Percentiles rank a stretch among this genome's conserved stretches.
phyloP scores from a whole-genome alignment of 1,140 invertebrate genomes.

The Drosophila nigrodunni region DNA sequence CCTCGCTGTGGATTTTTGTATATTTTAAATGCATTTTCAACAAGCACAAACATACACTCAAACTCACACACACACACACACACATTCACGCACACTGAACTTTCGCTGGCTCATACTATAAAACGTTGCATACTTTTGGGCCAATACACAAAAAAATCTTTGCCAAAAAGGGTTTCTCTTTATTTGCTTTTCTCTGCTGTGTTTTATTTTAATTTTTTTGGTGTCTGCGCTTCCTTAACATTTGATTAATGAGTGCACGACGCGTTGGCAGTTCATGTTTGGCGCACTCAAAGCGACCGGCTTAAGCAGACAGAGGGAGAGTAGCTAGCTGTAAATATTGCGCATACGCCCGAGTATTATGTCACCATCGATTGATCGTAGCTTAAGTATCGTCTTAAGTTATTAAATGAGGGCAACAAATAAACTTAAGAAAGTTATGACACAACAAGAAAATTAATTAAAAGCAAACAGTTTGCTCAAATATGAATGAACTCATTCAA shows the following conservation, averaged over 20 bases:
- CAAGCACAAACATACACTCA: constrained; percentile 52
- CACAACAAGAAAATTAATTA: constrained; percentile 44
- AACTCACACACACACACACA: constrained; percentile 7
- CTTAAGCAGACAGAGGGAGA: constrained; percentile 37
- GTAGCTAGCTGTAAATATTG: constrained; percentile 59
- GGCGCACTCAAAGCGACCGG: constrained; percentile 37
- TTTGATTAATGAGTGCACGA: constrained; percentile 78
- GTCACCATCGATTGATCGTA: constrained; percentile 47
- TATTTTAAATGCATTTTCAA: constrained; percentile 82
- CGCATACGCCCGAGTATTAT: constrained; percentile 58
- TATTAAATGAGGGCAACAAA: constrained; percentile 2
- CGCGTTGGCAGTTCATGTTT: constrained; percentile 75
- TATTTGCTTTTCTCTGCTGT: not conserved
- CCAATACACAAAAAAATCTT: constrained; percentile 45
- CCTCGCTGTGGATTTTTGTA: constrained; percentile 73
- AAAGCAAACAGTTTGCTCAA: constrained; percentile 2
- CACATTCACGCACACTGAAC: not conserved
- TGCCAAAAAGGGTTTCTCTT: constrained; percentile 46
- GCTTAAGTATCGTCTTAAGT: not conserved
- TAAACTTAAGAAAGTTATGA: constrained; percentile 21
- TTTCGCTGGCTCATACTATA: constrained; percentile 12
- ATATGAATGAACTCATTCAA: constrained; percentile 3
- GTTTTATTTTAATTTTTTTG: constrained; percentile 10
- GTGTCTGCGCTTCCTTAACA: constrained; percentile 69
- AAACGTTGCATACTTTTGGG: constrained; percentile 52